Evolutionary conservation across 2,113 vertebrate species (phyloP).

Genomic region (Megalops atlanticus): DNA sequence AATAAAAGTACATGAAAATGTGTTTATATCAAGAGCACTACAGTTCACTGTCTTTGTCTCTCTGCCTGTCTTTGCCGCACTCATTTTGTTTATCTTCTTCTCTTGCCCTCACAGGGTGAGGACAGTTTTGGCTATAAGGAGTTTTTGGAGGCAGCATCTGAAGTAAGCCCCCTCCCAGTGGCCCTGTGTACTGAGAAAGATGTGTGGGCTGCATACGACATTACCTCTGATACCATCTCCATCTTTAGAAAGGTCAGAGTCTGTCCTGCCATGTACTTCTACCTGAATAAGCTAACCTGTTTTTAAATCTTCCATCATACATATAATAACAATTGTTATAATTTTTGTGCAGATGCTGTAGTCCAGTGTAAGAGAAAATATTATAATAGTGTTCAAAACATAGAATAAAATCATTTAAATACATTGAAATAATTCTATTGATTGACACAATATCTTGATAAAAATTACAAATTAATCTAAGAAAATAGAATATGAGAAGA

Average conservation of each 20-base stretch:
- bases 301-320: neutral
- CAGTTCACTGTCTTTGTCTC: neutral
- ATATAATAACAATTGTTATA: neutral
- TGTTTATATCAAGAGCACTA: too few relatives aligned
- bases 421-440: neutral
- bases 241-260: slow-evolving; percentile 81
- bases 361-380: too few relatives aligned
- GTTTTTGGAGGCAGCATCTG: slow-evolving; percentile 61
- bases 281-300: neutral
- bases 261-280: neutral
- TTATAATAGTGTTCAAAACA: too few relatives aligned
- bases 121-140: slow-evolving; percentile 64
- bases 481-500: neutral
- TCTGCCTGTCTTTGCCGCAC: slow-evolving; percentile 1
- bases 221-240: slow-evolving; percentile 67
- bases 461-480: neutral
- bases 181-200: slow-evolving; percentile 73
- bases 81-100: slow-evolving; percentile 9
- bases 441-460: neutral
- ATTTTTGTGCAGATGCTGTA: too few relatives aligned
- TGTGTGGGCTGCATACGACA: slow-evolving; percentile 72
- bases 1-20: too few relatives aligned
- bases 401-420: too few relatives aligned
- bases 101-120: slow-evolving; percentile 66
- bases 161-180: slow-evolving; percentile 69